Conservation (phyloP, 1,140 invertebrate species). For the Venustaconcha ellipsiformis region DNA sequence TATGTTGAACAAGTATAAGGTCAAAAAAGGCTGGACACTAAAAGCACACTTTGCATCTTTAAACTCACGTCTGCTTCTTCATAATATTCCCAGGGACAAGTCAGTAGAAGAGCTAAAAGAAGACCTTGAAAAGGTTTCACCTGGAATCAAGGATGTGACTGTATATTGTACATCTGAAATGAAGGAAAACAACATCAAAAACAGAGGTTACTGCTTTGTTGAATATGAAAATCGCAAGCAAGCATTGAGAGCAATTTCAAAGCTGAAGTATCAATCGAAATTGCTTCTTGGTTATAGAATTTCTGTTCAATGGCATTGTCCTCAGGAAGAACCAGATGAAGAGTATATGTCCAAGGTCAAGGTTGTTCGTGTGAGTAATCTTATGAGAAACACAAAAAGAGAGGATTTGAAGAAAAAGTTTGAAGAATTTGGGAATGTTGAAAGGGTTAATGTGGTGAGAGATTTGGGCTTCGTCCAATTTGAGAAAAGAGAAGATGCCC, state of each 20-base stretch:
- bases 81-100: background rate
- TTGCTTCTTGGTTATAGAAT: background rate
- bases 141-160: conserved; percentile 80
- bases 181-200: conserved; percentile 73
- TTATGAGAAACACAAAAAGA: conserved; percentile 70
- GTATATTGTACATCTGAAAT: conserved; percentile 73
- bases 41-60: conserved; percentile 13
- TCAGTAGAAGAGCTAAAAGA: too few species aligned
- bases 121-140: conserved; percentile 13
- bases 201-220: conserved; percentile 57
- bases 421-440: conserved; percentile 52
- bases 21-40: background rate
- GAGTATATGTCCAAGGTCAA: conserved; percentile 77
- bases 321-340: conserved; percentile 80
- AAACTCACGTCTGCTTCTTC: conserved; percentile 14
- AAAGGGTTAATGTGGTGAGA: conserved; percentile 69
- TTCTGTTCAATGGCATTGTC: conserved; percentile 86
- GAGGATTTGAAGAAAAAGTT: conserved; percentile 62
- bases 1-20: too few species aligned
- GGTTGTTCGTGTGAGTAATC: conserved; percentile 71
- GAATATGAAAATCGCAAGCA: conserved; percentile 83
- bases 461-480: conserved; percentile 72
- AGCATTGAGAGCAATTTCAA: conserved; percentile 77
- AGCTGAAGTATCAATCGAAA: conserved; percentile 2
- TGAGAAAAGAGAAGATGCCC: conserved; percentile 63